Evolutionary conservation across 2,797 vertebrate genomes (phyloP).

Genomic region (Parambassis ranga): DNA sequence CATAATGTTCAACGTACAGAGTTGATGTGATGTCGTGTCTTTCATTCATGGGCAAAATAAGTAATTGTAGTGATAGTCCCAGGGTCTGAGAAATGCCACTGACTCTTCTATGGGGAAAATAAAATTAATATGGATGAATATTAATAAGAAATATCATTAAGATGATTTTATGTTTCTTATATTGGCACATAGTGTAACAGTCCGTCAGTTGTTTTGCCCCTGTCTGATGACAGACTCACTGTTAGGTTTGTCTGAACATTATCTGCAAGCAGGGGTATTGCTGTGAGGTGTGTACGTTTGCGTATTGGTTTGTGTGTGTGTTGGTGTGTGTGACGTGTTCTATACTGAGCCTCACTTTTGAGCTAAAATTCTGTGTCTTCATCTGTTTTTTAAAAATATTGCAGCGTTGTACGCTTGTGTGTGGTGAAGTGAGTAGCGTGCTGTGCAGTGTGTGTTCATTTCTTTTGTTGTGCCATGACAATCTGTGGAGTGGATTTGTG

Average conservation of each 20-base stretch:
- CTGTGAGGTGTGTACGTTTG: constrained; percentile 63
- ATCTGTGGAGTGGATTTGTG: constrained; percentile 47
- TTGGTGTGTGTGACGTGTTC: constrained; percentile 30
- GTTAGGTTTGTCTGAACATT: constrained; percentile 62
- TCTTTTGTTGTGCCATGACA: constrained; percentile 27
- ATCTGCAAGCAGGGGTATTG: constrained; percentile 53
- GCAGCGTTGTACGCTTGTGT: constrained; percentile 21
- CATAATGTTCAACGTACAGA: constrained; percentile 63
- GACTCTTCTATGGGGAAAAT: too few species aligned
- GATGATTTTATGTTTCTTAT: too few species aligned
- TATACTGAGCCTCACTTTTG: constrained; percentile 30
- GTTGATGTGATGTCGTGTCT: constrained; percentile 36
- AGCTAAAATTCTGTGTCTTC: constrained; percentile 35
- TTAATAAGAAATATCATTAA: too few species aligned
- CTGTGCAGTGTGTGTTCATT: constrained; percentile 22
- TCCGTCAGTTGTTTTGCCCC: constrained; percentile 63
- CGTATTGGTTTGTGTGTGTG: constrained; percentile 19
- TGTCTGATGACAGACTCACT: constrained; percentile 35
- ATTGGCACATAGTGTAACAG: too few species aligned
- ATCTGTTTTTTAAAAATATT: constrained; percentile 32
- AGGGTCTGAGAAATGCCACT: not conserved
- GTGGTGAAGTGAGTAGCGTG: constrained; percentile 43
- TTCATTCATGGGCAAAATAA: constrained; percentile 55
- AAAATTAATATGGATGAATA: too few species aligned
- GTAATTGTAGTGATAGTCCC: not conserved